Evolutionary conservation across 2,888 invertebrate species (phyloP), one percentile per base, ranked within the genome.

Genomic region (Nomada flava): DNA sequence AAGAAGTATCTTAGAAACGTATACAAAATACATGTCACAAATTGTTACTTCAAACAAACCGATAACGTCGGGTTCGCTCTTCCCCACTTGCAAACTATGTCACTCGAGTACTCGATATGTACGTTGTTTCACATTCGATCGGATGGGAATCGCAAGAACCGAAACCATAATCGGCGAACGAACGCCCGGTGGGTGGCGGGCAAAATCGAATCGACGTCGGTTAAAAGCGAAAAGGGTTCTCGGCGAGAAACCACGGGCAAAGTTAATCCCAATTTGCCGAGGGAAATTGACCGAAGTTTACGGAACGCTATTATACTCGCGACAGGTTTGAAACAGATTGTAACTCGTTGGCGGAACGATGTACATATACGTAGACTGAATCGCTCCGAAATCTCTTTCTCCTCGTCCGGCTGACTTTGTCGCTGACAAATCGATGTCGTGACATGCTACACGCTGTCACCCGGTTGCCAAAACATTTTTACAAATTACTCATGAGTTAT

Each of bases 391-490:
- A 50, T 60, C 50, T 72, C 69, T 44, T 50, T 13, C 42, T 75
- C 29, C 65, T 75, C 36, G 55, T 36, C 57, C 20, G 71, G 64
- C 72, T 65, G 86, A 82, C 75, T 86, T 79, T 85, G 88, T 85
- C 86, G 85, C 83, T 91, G 91, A 91, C 90, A 91, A 91, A 90
- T 91, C 90, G 86, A 87, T 86, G 82, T 85, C 87, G 84, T 84
- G 64, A 63, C 82, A 85, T 81, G 78, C 83, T 80, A 83, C 84
- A 72, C 65, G 85, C 82, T 87, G 88, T 89, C 91, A 87, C 75
- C 79, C 69, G 73, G 85, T 85, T 91, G 90, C 91, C 91, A 91
- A 91, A 90, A 90, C 84, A 89, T 83, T 89, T 84, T 80, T 84
- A 85, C 79, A 80, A 80, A 65, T 79, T 81, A 74, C 79, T 62